These are phyloP conservation scores for Achroia grisella DNA, from an alignment of 1,140 invertebrate species.

Conservation along the genomic window DNA sequence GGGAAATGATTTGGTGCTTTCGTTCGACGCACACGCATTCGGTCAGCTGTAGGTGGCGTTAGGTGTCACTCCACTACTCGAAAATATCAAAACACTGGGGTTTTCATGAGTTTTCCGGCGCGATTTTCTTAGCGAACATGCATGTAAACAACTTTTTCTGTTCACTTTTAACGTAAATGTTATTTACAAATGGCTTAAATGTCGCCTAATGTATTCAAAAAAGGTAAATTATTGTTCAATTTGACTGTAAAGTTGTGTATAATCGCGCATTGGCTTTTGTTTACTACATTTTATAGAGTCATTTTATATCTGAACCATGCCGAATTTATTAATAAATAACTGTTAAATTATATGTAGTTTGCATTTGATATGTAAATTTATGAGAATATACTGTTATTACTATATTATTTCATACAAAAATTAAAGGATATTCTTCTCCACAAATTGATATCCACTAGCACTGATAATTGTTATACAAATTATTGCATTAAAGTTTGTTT, in stretches of 20 bases:
- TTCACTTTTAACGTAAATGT: conserved; percentile 23
- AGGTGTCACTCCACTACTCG: conserved; percentile 53
- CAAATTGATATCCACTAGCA: too few species aligned
- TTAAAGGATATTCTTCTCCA: too few species aligned
- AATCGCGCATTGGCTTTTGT: conserved; percentile 48
- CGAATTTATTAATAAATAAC: conserved; percentile 1
- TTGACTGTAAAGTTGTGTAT: conserved; percentile 50
- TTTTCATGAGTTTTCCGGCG: conserved; percentile 71
- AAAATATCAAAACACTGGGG: conserved; percentile 61
- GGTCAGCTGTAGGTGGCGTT: conserved; percentile 73
- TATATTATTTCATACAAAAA: too few species aligned
- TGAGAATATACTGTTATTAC: too few species aligned
- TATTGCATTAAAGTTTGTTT: conserved; percentile 2
- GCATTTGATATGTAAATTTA: not conserved
- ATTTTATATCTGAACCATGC: conserved; percentile 36
- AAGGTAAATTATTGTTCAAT: conserved; percentile 31
- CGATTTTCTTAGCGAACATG: conserved; percentile 47
- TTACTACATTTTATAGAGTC: conserved; percentile 44
- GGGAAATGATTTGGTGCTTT: conserved; percentile 75
- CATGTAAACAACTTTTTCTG: conserved; percentile 43
- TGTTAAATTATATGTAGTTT: too few species aligned
- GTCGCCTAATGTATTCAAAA: conserved; percentile 19
- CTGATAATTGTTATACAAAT: too few species aligned
- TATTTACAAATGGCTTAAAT: conserved; percentile 17
- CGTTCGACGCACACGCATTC: conserved; percentile 73